Conservation (phyloP, 2,888 invertebrate species). For the Amphiduros pacificus region DNA sequence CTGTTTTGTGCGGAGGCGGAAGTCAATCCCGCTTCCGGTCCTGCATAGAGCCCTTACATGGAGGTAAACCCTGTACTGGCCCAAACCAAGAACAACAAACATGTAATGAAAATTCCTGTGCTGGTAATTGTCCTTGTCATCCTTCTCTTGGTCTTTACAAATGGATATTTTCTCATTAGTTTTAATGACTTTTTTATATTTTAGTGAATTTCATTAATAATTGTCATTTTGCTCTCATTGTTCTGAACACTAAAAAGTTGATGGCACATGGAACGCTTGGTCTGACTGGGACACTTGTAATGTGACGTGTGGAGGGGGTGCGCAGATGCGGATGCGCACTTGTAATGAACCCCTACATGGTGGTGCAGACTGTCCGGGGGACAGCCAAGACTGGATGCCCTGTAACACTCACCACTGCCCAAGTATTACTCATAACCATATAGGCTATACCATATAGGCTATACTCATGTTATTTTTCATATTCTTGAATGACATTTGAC, state of each 20-base stretch:
- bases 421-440: slow-evolving; percentile 33
- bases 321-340: slow-evolving; percentile 17
- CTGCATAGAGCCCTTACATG: not conserved
- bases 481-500: not conserved
- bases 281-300: slow-evolving; percentile 24
- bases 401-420: slow-evolving; percentile 46
- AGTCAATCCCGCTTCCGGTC: not conserved
- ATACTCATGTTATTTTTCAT: not conserved
- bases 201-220: no score
- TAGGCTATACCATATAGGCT: no score
- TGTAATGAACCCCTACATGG: slow-evolving; percentile 21
- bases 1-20: not conserved
- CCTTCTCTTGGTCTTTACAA: no score
- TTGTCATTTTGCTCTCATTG: no score
- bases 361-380: slow-evolving; percentile 25
- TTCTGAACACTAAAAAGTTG: no score
- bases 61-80: slow-evolving; percentile 9
- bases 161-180: no score
- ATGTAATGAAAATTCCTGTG: no score
- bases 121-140: no score
- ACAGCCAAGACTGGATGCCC: slow-evolving; percentile 14
- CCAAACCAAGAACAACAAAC: not conserved
- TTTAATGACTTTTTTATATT: no score
- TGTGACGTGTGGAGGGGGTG: slow-evolving; percentile 31
- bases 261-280: slow-evolving; percentile 29